Percentiles rank a stretch among this genome's conserved stretches.
These are phyloP conservation scores for Caretta caretta DNA, from an alignment of 2,113 vertebrate species.

Conservation along the genomic window DNA sequence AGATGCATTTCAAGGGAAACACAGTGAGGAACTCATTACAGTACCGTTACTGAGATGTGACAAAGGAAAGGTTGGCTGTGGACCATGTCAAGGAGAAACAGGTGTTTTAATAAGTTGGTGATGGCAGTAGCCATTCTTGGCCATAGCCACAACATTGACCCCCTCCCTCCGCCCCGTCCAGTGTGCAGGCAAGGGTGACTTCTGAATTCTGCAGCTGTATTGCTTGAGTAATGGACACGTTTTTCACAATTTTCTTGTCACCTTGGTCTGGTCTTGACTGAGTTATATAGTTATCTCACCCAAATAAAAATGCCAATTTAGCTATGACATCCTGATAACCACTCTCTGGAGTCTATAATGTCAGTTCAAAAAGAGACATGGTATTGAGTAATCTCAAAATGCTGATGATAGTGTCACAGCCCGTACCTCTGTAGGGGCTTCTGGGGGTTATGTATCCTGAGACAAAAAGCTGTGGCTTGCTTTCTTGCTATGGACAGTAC, in stretches of 20 bases:
- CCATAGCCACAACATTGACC: not conserved
- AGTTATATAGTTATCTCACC: not conserved
- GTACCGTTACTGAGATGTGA: not conserved
- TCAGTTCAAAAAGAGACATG: rapidly evolving
- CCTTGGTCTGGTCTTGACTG: not conserved
- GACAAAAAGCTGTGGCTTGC: not conserved
- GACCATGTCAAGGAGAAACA: not conserved
- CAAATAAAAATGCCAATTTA: not conserved
- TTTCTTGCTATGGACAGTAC: not conserved
- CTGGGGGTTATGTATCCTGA: not conserved
- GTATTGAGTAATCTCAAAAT: not conserved
- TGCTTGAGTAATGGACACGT: not conserved
- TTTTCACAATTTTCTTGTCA: not conserved
- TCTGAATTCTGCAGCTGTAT: not conserved
- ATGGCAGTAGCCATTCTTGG: not conserved
- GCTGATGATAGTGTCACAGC: not conserved
- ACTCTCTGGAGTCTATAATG: not conserved
- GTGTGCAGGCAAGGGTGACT: not conserved
- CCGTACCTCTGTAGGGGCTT: not conserved
- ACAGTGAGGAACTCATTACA: not conserved
- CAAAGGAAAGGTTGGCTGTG: not conserved
- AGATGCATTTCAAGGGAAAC: not conserved
- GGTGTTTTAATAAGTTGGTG: not conserved
- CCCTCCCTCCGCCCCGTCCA: not conserved
- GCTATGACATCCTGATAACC: not conserved